Base-by-base conservation (phyloP, 2,888 invertebrate species). In the Drosophila stalkeri region DNA sequence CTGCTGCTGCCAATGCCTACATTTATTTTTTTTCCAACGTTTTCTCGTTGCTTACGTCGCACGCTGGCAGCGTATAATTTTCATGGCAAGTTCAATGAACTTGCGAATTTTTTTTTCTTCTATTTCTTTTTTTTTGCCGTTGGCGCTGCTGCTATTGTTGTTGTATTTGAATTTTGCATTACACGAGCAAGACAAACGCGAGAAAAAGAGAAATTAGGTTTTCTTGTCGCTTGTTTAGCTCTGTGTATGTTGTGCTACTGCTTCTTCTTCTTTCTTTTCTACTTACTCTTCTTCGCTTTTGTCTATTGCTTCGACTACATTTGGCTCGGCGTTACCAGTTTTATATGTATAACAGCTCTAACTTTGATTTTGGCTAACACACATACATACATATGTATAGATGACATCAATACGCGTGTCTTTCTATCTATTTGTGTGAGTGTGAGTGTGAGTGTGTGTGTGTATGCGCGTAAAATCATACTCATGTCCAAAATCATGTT, bases 31-130 rank as follows among this genome's bases (percentile, higher is more conserved):
- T 64, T 46, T 60, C 66, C 49, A 51, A 12, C 64, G 54, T 75
- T 81, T 81, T 81, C 64, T 70, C 56, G 64, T 69, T 70, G 70
- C 77, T 70, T 62, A 57, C 68, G 64, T 66, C 75, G 70, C 70
- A 52, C 62, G 69, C 80, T 72, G 69, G 71, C 73, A 75, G 73
- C 65, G 63, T 79, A 77, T 81, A 77, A 78, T 88, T 82, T 82
- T 82, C 82, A 89, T 81, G 82, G 89, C 82, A 87, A 91, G 92
- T 92, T 92, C 91, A 92, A 65, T 85, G 92, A 92, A 92, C 92
- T 91, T 91, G 87, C 82, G 81, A 91, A 81, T 84, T 86, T 86
- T 81, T n/a, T 81, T 81, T 79, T 73, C 68, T 59, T 18, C 55
- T 54, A 39, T 63, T 68, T 55, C 23, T 70, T 35, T 73, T 55